phyloP scores from a whole-genome alignment of 2,797 vertebrate genomes.

The Setipinna tenuifilis region DNA sequence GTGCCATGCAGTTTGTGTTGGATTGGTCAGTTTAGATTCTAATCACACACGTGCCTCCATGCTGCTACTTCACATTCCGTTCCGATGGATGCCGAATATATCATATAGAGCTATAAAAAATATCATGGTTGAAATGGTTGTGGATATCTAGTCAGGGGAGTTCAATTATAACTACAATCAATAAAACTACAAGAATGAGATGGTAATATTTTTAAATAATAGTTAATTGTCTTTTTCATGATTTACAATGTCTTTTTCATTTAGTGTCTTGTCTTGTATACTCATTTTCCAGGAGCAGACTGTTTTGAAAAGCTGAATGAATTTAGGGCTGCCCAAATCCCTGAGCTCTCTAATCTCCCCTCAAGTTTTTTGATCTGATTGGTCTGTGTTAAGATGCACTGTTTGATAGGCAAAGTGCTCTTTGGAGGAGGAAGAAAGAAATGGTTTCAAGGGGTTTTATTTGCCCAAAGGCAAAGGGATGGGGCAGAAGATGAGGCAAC shows the following conservation, averaged over 20 bases:
- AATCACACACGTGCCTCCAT: conserved; percentile 23
- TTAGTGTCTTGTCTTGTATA: neutral
- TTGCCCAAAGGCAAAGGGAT: conserved; percentile 20
- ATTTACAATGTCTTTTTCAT: neutral
- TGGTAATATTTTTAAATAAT: neutral
- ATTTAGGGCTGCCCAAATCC: conserved; percentile 63
- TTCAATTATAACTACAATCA: neutral
- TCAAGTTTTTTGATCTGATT: conserved; percentile 64
- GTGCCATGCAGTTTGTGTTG: conserved; percentile 63
- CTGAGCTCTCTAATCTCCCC: conserved; percentile 65
- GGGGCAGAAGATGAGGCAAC: conserved; percentile 45
- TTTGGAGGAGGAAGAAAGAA: conserved; percentile 42
- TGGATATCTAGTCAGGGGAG: neutral
- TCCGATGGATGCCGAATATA: conserved; percentile 3
- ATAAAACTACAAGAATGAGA: neutral
- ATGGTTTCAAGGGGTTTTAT: conserved; percentile 22
- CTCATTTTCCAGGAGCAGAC: neutral
- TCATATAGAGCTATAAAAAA: neutral
- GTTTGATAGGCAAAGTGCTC: conserved; percentile 36
- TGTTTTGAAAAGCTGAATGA: conserved; percentile 41
- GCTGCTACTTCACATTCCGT: neutral
- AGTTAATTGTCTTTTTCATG: neutral
- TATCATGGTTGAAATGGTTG: neutral
- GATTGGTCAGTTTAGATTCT: conserved; percentile 58
- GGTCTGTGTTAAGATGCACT: conserved; percentile 63